phyloP scores from a whole-genome alignment of 2,888 invertebrate genomes.

The Zonitis immaculata region DNA sequence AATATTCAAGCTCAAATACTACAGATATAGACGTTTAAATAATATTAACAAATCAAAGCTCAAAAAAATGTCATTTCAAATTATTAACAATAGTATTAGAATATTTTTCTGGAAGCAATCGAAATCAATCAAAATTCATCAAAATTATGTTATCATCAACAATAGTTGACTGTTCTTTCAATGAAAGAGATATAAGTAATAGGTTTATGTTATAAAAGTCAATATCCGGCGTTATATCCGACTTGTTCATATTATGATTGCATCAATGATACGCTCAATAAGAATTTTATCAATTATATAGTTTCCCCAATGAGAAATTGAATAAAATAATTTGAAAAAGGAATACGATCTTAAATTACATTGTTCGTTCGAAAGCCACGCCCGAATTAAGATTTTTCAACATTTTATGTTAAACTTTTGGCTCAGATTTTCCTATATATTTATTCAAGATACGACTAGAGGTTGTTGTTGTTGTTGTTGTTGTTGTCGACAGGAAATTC shows the following conservation, averaged over 20 bases:
- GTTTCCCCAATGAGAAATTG: no score
- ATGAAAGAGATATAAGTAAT: not conserved
- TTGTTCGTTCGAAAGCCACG: no score
- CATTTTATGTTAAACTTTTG: no score
- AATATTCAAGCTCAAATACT: not conserved
- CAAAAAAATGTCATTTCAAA: not conserved
- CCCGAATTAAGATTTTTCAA: no score
- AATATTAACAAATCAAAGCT: not conserved
- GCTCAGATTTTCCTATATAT: no score
- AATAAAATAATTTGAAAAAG: no score
- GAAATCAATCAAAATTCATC: not conserved
- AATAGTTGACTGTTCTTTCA: not conserved
- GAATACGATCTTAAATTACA: no score
- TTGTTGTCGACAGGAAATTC: not conserved
- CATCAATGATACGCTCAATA: no score
- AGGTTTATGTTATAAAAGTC: not conserved
- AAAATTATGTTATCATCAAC: not conserved
- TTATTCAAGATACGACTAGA: no score
- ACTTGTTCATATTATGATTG: no score
- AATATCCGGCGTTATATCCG: not conserved
- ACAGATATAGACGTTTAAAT: not conserved
- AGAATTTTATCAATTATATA: no score
- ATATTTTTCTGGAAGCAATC: not conserved
- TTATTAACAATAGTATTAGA: not conserved
- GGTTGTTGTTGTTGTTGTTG: not conserved